Base-by-base conservation (phyloP, 2,797 vertebrate species). In the Avahi laniger region DNA sequence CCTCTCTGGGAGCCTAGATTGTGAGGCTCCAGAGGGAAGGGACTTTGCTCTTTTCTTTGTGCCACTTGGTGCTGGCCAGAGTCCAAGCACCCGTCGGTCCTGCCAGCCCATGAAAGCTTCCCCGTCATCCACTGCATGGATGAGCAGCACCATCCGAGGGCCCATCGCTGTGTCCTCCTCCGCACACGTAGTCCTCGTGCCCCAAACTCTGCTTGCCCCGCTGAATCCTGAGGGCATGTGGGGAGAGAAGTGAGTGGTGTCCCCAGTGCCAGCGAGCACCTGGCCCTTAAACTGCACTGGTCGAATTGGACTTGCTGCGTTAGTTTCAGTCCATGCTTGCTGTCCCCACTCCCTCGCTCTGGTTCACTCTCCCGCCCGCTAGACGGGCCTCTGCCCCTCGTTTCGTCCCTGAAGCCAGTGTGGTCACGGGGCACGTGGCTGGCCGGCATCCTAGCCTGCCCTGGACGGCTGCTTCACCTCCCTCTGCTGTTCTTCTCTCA, bases 321-420 rank as follows among this genome's bases (percentile, higher is more conserved):
- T n/a, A 8, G 30, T 65, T 81, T 52, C 67, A 22, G 59, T 46
- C 65, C 8, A 12, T n/a, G 4, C 46, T 50, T 54, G 14, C 18
- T 33, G 28, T 72, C 24, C 20, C 69, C 38, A 18, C 26, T 20
- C 54, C 48, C 52, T 43, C 2, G 0, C 26, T 26, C 70, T 80
- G 30, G 0, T 46, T 61, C 30, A 10, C 22, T 57, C 24, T 26
- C 7, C 30, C 0, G 1, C 80, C 24, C 30, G 0, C 28, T 2
- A 12, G 46, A 63, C 50, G 65, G 26, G 30, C 41, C 41, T 57
- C 61, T 75, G 38, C 57, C 61, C 18, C 48, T 80, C 9, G 0
- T 20, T 24, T 3, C 2, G 1, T 38, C 86, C 63, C 87, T 59
- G 18, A 43, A n/a, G 33, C 61, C 61, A 65, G 61, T 17, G 30